Base-by-base conservation (phyloP, 2,797 vertebrate species). In the Anas capensis region DNA sequence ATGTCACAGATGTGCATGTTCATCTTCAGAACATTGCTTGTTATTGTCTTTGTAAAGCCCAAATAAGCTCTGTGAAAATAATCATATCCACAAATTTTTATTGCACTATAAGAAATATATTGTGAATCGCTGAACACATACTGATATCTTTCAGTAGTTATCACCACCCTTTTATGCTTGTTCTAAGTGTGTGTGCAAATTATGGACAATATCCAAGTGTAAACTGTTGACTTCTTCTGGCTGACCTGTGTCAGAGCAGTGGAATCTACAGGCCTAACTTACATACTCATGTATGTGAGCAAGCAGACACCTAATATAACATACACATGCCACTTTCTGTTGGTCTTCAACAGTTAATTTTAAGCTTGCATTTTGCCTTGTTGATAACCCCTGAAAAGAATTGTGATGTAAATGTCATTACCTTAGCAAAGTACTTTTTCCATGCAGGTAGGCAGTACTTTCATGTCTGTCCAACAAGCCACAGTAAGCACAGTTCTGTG, bases 101-200 rank as follows among this genome's bases (percentile, higher is more conserved):
- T 17, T 86, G 3, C 0, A 34, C 10, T 65, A 0, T 10, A 15
- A 54, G 69, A 7, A 17, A 9, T 31, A 4, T 20, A 9, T 29
- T 23, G 18, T 44, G 73, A 40, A 42, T 90, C 64, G 71, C 68
- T 10, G 14, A 94, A 53, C 8, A 24, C 27, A 1, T 31, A 17
- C 6, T 14, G 1, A 0, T 42, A 5, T n/a, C 26, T 91, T 80
- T 75, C 61, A 33, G 61, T 34, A 78, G 46, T 23, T 81, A 40
- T 24, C 51, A 44, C 36, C 51, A 44, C 36, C n/a, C 27, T 33
- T 64, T 60, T 36, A 60, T 24, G 15, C 49, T 51, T 23, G 13
- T 89, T 83, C 17, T n/a, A 24, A 38, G 21, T 16, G 20, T 85
- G 29, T n/a, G 54, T 2, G 2, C 48, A 48, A 27, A 38, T 48